phyloP scores from a whole-genome alignment of 2,888 invertebrate genomes.

The Harpagoxenus sublaevis region DNA sequence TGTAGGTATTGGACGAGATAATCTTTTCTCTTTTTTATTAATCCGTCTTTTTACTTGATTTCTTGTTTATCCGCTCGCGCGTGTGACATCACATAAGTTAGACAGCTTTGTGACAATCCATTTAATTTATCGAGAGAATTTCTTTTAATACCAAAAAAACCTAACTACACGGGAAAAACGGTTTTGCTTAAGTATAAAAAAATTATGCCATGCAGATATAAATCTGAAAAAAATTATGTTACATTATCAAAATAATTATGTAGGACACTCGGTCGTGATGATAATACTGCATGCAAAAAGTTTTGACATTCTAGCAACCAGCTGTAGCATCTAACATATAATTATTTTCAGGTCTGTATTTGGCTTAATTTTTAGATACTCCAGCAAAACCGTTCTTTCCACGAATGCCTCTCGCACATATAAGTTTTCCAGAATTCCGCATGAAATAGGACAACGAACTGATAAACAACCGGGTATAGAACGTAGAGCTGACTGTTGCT shows the following conservation, averaged over 20 bases:
- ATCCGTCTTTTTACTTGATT: not conserved
- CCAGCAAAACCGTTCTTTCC: not conserved
- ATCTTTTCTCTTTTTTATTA: not conserved
- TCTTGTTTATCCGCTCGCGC: not conserved
- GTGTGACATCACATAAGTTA: not conserved
- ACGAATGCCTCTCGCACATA: not conserved
- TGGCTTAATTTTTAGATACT: not conserved
- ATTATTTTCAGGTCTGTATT: not conserved
- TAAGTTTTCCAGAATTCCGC: slow-evolving; percentile 49
- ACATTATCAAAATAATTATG: not conserved
- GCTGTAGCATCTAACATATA: not conserved
- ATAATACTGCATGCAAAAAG: not conserved
- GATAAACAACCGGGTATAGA: slow-evolving; percentile 71
- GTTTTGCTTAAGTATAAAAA: not conserved
- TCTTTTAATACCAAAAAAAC: not conserved
- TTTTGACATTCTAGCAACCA: no score
- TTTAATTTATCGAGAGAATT: not conserved
- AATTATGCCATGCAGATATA: not conserved
- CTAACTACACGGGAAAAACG: not conserved
- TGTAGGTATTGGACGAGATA: not conserved
- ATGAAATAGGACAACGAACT: slow-evolving; percentile 72
- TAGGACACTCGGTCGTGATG: not conserved
- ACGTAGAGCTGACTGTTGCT: slow-evolving; percentile 40
- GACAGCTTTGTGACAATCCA: not conserved
- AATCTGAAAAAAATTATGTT: not conserved